Percentiles rank a stretch among this genome's conserved stretches.
Conservation (phyloP, 2,797 vertebrate genomes). For the Enoplosus armatus region DNA sequence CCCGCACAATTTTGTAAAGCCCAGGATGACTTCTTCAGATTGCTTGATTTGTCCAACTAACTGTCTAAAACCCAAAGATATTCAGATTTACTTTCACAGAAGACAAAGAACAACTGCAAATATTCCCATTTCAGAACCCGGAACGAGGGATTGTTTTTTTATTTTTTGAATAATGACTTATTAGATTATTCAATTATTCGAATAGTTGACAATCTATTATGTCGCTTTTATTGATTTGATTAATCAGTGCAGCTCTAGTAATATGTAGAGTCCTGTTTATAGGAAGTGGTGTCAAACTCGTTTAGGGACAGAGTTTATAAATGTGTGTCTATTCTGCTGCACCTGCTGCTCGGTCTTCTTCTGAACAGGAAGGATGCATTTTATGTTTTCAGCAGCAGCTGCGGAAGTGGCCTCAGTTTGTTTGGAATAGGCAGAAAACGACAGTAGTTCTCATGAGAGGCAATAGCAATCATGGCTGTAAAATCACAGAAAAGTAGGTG, state of each 20-base stretch:
- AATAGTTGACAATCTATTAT: too few relatives aligned
- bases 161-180: neutral
- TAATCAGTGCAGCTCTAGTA: neutral
- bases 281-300: neutral
- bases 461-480: neutral
- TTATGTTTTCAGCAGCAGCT: neutral
- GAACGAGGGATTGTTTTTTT: neutral
- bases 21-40: neutral
- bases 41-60: neutral
- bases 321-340: neutral
- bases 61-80: neutral
- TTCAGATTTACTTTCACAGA: neutral
- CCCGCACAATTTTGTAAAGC: neutral
- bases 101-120: neutral
- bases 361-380: neutral
- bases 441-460: neutral
- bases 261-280: neutral
- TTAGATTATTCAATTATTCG: too few relatives aligned
- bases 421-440: neutral
- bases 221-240: too few relatives aligned
- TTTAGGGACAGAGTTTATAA: too few relatives aligned
- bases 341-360: neutral
- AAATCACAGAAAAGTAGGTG: neutral
- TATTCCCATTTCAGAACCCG: neutral
- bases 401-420: neutral